These are phyloP conservation scores for Avahi laniger DNA, from an alignment of 2,797 vertebrate genomes.

Conservation along the genomic window DNA sequence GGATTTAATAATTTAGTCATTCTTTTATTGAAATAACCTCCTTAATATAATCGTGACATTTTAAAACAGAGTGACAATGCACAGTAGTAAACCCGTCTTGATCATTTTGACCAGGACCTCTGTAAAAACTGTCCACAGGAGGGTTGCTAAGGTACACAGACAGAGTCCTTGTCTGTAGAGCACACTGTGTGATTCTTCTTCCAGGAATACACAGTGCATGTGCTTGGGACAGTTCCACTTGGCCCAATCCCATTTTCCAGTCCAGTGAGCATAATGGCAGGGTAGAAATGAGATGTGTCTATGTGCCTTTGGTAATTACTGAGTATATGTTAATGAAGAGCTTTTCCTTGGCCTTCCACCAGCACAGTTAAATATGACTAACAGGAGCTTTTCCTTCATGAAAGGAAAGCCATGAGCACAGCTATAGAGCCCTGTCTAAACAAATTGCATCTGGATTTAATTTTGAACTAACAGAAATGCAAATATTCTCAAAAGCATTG, in stretches of 20 bases:
- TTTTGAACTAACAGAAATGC: conserved; percentile 42
- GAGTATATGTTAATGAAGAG: conserved; percentile 74
- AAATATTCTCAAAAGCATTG: conserved; percentile 23
- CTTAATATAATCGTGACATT: background rate
- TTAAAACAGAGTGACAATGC: background rate
- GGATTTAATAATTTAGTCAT: background rate
- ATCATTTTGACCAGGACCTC: background rate
- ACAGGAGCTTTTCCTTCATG: background rate
- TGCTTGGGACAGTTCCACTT: conserved; percentile 65
- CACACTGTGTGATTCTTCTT: conserved; percentile 43
- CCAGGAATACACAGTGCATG: background rate
- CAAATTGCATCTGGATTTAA: conserved; percentile 48
- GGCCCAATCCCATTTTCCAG: conserved; percentile 73
- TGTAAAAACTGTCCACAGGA: background rate
- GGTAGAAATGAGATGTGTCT: conserved; percentile 77
- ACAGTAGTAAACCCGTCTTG: background rate
- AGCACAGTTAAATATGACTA: conserved; percentile 63
- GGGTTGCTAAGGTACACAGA: background rate
- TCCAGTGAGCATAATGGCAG: conserved; percentile 74
- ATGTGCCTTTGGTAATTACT: conserved; percentile 70
- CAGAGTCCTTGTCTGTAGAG: background rate
- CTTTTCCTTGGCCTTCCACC: conserved; percentile 65
- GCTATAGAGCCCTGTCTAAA: background rate
- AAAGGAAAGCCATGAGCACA: conserved; percentile 28
- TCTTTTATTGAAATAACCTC: background rate